phyloP scores from a whole-genome alignment of 2,888 invertebrate species.

The Rhorus exstirpatorius region DNA sequence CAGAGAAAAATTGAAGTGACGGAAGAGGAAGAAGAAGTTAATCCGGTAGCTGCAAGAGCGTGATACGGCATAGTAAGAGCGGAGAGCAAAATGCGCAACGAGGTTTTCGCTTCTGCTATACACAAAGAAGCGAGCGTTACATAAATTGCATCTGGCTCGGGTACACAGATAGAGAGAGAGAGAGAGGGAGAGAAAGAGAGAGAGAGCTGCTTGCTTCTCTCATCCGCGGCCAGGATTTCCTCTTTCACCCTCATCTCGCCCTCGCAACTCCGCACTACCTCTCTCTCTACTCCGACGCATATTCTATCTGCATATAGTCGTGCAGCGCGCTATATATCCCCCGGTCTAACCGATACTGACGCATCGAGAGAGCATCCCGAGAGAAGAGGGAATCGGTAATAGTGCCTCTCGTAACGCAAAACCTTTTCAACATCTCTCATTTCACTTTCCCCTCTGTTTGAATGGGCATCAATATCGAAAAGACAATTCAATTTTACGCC shows the following conservation, averaged over 20 bases:
- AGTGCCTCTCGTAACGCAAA: conserved; percentile 49
- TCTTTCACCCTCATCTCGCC: conserved; percentile 47
- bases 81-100: conserved; percentile 40
- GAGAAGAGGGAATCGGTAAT: conserved; percentile 52
- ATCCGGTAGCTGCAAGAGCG: conserved; percentile 70
- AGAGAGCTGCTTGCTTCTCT: conserved; percentile 9
- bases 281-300: conserved; percentile 25
- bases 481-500: conserved; percentile 62
- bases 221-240: conserved; percentile 51
- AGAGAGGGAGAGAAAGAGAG: no score
- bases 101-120: conserved; percentile 55
- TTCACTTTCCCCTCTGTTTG: conserved; percentile 32
- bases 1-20: conserved; percentile 68
- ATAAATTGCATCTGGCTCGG: conserved; percentile 75
- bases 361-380: conserved; percentile 28
- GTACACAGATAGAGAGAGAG: conserved; percentile 43
- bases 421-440: conserved; percentile 41
- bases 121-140: conserved; percentile 73
- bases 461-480: conserved; percentile 63
- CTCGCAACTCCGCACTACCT: conserved; percentile 10
- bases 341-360: conserved; percentile 61
- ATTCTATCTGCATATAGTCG: conserved; percentile 10
- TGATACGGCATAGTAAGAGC: conserved; percentile 67
- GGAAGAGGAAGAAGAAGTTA: conserved; percentile 70
- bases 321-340: conserved; percentile 23